Evolutionary conservation across 1,140 invertebrate species (phyloP).

Genomic region (Eubasilissa regina): DNA sequence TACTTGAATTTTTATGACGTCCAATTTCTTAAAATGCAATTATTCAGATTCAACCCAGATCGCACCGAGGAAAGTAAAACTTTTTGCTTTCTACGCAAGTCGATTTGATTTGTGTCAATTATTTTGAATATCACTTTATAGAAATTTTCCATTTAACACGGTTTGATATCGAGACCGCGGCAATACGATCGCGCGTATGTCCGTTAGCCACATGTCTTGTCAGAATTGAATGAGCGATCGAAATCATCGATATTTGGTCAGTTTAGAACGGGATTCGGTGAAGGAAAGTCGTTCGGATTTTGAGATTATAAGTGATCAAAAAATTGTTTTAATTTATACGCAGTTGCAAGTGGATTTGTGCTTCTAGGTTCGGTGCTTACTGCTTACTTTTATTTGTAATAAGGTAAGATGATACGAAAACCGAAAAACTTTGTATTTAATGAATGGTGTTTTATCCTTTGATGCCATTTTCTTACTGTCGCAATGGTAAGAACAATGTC

Average conservation of each 20-base stretch:
- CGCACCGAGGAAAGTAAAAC: not conserved
- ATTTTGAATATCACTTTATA: not conserved
- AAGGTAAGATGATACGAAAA: no score
- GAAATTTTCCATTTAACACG: slow-evolving; percentile 3
- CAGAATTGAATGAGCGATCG: no score
- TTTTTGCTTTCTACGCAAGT: slow-evolving; percentile 9
- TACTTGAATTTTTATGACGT: not conserved
- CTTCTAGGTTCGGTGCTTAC: no score
- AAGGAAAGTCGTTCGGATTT: not conserved
- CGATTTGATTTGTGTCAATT: not conserved
- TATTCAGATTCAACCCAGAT: slow-evolving; percentile 1
- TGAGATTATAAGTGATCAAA: no score
- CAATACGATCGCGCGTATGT: not conserved
- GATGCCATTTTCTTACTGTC: no score
- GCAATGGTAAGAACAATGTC: no score
- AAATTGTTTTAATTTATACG: no score
- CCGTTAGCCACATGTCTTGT: not conserved
- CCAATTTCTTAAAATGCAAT: not conserved
- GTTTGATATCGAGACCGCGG: not conserved
- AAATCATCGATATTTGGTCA: slow-evolving; percentile 1
- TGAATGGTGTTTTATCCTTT: no score
- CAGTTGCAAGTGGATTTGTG: no score
- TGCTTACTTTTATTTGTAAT: no score
- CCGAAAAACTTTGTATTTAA: no score
- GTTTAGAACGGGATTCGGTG: not conserved